Evolutionary conservation across 2,797 vertebrate species (phyloP).

Genomic region (Masticophis lateralis): DNA sequence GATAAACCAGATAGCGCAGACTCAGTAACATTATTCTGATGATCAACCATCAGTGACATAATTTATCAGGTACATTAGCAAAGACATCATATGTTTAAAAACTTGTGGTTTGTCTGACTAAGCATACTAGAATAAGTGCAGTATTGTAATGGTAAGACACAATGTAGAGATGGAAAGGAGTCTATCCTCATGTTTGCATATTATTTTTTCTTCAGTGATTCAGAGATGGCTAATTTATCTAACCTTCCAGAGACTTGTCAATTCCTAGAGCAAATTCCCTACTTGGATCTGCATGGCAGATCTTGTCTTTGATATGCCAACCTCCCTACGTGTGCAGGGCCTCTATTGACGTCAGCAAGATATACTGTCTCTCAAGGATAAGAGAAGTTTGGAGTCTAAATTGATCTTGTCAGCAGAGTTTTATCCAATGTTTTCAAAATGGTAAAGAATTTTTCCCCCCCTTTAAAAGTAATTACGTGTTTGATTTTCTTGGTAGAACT

Average conservation of each 20-base stretch:
- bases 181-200: conserved; percentile 41
- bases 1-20: not conserved
- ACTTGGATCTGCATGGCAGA: conserved; percentile 53
- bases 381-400: conserved; percentile 58
- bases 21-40: not conserved
- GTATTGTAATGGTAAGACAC: conserved; percentile 24
- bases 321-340: conserved; percentile 58
- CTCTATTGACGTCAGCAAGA: conserved; percentile 67
- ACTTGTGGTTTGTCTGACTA: not conserved
- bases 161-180: conserved; percentile 24
- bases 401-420: conserved; percentile 41
- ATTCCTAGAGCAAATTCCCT: conserved; percentile 64
- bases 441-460: not conserved
- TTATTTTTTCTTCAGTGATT: conserved; percentile 57
- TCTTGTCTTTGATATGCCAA: conserved; percentile 59
- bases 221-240: conserved; percentile 47
- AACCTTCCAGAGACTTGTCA: conserved; percentile 50
- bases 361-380: conserved; percentile 57
- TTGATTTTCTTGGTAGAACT: not conserved
- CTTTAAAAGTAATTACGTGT: conserved; percentile 3
- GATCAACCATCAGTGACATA: not conserved
- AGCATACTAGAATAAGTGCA: not conserved
- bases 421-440: conserved; percentile 34
- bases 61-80: not conserved
- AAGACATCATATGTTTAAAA: not conserved